Evolutionary conservation across 2,888 invertebrate genomes (phyloP), one percentile per base, ranked within the genome.

Genomic region (Nebria brevicollis): DNA sequence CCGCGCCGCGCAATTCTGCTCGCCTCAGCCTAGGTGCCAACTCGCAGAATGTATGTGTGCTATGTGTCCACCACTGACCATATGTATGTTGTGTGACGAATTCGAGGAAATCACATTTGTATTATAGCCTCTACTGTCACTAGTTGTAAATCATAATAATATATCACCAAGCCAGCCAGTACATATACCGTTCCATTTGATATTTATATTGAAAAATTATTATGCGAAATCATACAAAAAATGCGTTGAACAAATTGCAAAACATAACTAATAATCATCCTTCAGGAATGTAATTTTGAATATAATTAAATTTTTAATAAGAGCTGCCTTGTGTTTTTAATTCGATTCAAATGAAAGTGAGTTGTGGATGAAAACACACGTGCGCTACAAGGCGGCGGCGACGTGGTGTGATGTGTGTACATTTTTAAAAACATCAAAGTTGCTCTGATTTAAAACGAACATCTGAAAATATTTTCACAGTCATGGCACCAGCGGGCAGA

Each of bases 391-490:
- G 11, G 54, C 54, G 13, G 54, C 13, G 7, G 4, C 7, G 8
- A 0, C 4, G 2, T 2, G 34, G 2, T 4, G 34, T 34, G 34
- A 34, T 34, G 34, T 34, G 54, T 54, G 54, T 54, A 54, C 54
- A 54, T 54, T 54, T 20, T 54, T 54, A 11, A 54, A 54, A 77
- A 77, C 72, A 77, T 77, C 77, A 77, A 77, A 77, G 77, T 72
- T 77, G 72, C 72, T 65, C 77, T 70, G 70, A 77, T 77, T 77
- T 77, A 77, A 77, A 77, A 70, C 77, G 25, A 70, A 70, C 68
- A 54, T 68, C 68, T 77, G 70, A 77, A 68, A 77, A 77, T 77
- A 77, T 25, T 13, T 42, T 43, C 42, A 77, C 68, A 77, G 77
- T 77, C 77, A 54, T 54, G 11, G 54, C 54, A 54, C 11, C 54